phyloP scores from a whole-genome alignment of 2,113 vertebrate species.

The Vulpes vulpes region DNA sequence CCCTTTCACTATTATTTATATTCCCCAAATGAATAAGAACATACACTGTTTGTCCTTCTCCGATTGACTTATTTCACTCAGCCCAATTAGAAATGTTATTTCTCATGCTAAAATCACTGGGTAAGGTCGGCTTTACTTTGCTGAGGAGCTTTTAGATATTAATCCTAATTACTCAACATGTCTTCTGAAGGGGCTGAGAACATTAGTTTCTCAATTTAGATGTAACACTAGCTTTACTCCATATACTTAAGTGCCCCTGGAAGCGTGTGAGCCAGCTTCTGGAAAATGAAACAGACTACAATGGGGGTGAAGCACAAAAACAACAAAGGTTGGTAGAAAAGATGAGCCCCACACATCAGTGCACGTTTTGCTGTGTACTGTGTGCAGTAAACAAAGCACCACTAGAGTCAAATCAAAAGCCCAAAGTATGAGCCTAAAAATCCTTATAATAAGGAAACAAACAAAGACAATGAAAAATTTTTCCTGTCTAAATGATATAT shows the following conservation, averaged over 20 bases:
- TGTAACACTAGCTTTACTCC: not conserved
- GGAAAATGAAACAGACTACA: not conserved
- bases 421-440: not conserved
- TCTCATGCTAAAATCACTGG: constrained; percentile 22
- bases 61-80: no score
- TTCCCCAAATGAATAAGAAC: no score
- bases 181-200: constrained; percentile 37
- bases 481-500: not conserved
- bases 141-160: not conserved
- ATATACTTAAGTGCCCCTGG: not conserved
- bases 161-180: constrained; percentile 37
- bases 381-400: not conserved
- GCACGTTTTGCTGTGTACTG: not conserved
- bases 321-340: not conserved
- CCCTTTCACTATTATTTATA: no score
- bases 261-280: not conserved
- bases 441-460: constrained; percentile 22
- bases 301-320: not conserved
- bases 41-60: no score
- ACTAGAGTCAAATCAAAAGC: not conserved
- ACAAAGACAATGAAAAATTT: not conserved
- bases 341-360: not conserved
- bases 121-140: constrained; percentile 5
- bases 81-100: constrained; percentile 49
- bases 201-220: not conserved